Base-by-base conservation (phyloP, 2,797 vertebrate genomes). In the Tokudaia tokunoshimensis region DNA sequence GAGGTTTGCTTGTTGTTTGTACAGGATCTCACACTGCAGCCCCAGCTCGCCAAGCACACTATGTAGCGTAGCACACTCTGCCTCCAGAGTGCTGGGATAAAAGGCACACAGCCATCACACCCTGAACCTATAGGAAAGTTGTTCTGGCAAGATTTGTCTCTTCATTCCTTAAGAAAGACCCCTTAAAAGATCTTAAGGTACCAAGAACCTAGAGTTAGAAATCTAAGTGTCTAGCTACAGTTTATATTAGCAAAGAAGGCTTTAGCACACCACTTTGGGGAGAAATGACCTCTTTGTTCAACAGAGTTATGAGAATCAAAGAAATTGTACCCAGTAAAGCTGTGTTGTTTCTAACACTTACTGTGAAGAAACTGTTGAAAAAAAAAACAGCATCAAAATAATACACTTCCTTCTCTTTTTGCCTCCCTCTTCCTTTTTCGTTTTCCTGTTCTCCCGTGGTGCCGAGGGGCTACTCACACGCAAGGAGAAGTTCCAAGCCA, bases 251-350 rank as follows among this genome's bases (percentile, higher is more conserved):
- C 65, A 81, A 61, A 92, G 63, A 34, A 92, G n/a, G 13, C 61
- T 65, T 89, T 44, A n/a, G 37, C 37, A 41, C 74, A 75, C 12
- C 34, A 44, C 57, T 61, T 94, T n/a, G 14, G 65, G 17, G 22
- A 22, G 31, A 81, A 65, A 86, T 84, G 34, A 61, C 70, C 22
- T 76, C 8, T 82, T 83, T 89, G n/a, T 65, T 67, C 78, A 67
- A 85, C 61, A 34, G 52, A 34, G 44, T 65, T 55, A 11, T 65
- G 37, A 92, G 34, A 86, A 67, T 84, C 63, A 94, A 74, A 96
- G 52, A 63, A 74, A 86, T 3, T 55, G 34, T 81, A 26, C 34
- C 76, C 55, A 29, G n/a, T 52, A 81, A 85, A 78, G 13, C 13
- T 61, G 24, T 74, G 75, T 76, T 94, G 37, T 94, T 87, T 86